Evolutionary conservation across 23 tunicate genomes (phyloP).

Genomic region (Clavelina lepadiformis): DNA sequence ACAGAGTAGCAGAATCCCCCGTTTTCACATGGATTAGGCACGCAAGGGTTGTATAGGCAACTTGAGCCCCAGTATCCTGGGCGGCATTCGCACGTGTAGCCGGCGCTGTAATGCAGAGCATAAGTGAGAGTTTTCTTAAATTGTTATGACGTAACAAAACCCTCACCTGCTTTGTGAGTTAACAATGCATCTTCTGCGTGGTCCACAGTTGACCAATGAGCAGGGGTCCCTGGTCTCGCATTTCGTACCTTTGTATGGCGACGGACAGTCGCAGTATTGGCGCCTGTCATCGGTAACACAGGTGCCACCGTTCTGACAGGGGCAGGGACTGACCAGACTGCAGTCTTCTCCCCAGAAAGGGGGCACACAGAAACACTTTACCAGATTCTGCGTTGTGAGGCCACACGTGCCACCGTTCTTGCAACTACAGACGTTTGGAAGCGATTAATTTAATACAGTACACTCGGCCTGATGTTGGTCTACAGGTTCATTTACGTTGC

Average conservation of each 20-base stretch:
- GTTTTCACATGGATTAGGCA: constrained; percentile 13
- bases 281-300: too few species aligned
- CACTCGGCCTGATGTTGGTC: neutral
- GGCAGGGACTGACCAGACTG: constrained; percentile 13
- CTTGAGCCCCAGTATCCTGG: constrained; percentile 2
- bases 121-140: too few species aligned
- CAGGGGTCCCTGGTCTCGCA: too few species aligned
- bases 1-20: neutral
- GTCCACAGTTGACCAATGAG: too few species aligned
- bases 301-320: constrained; percentile 18
- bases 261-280: too few species aligned
- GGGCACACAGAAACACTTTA: constrained; percentile 11
- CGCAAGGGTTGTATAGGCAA: constrained; percentile 4
- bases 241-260: too few species aligned
- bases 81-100: neutral
- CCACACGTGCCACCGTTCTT: constrained; percentile 12
- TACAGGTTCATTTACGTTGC: too few species aligned
- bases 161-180: too few species aligned
- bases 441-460: neutral
- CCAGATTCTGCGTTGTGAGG: neutral
- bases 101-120: too few species aligned
- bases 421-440: constrained; percentile 2
- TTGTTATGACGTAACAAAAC: too few species aligned
- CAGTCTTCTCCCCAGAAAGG: constrained; percentile 29
- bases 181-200: too few species aligned